Base-by-base conservation (phyloP, 2,888 invertebrate genomes). In the Taenaris catops region DNA sequence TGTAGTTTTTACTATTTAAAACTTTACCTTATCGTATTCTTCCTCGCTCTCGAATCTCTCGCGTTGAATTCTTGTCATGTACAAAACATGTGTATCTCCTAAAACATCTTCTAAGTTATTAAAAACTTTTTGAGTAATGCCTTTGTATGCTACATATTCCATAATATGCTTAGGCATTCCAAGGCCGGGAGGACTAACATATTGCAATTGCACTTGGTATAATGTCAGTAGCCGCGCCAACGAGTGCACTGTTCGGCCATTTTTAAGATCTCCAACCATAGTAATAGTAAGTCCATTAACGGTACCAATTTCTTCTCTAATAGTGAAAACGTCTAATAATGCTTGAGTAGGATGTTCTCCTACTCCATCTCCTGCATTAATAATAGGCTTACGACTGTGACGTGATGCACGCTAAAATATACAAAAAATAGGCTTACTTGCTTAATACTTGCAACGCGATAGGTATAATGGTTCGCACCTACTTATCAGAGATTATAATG, bases 271-370 rank as follows among this genome's bases (percentile, higher is more conserved):
- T 2, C 99, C 99, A 8, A 99, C 98, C 93, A 99, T 93, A 0
- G 99, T 99, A 32, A 99, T 97, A 0, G 96, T 98, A 4, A 99
- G 88, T 0, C 97, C 97, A 66, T 99, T 99, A 0, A 99, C 98
- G 0, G 99, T 99, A 51, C 99, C 99, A 43, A 99, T 96, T 88
- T 99, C 99, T 81, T 99, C 98, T 45, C 99, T 90, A 55, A 99
- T 99, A 2, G 99, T 99, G 65, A 98, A 99, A 2, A 99, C 92
- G 64, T 99, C 99, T 4, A 99, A 87, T 6, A 99, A 84, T 0
- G 99, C 99, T 87, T 99, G 99, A 0, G 98, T 98, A 0, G 99
- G 99, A 78, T 98, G 98, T 68, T 98, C 98, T 0, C 98, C 98
- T 0, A 96, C 89, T 4, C 99, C 99, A 79, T 99, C 99, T 1